Conservation (phyloP, 2,888 invertebrate genomes). For the Allolobophora icterica region DNA sequence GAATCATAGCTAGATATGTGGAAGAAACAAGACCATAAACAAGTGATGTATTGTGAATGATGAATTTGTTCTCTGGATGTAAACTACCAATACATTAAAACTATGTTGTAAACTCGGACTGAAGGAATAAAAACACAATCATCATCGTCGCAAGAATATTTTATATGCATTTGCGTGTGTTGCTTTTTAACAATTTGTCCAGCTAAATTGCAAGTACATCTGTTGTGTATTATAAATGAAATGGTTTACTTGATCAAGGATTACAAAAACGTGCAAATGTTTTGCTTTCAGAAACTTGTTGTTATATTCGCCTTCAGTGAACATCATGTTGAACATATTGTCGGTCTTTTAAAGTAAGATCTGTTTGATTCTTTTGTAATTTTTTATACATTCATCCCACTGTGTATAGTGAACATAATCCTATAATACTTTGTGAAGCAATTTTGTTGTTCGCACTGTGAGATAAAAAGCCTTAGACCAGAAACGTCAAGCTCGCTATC, state of each 20-base stretch:
- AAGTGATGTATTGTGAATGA: too few relatives aligned
- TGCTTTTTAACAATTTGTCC: neutral
- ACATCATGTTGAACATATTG: constrained; percentile 77
- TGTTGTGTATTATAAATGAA: neutral
- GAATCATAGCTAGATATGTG: too few relatives aligned
- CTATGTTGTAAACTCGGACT: neutral
- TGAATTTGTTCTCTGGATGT: neutral
- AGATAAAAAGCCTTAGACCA: too few relatives aligned
- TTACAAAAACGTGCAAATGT: neutral
- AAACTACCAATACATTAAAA: neutral
- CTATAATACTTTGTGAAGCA: too few relatives aligned
- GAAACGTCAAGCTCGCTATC: too few relatives aligned
- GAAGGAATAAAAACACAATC: neutral
- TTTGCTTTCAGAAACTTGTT: constrained; percentile 66
- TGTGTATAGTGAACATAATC: too few relatives aligned
- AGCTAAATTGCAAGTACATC: neutral
- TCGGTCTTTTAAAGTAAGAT: constrained; percentile 65
- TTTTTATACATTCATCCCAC: too few relatives aligned
- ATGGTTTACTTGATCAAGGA: neutral
- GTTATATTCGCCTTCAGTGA: constrained; percentile 73
- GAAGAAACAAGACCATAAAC: too few relatives aligned
- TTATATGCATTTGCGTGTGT: neutral
- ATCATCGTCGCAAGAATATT: too few relatives aligned
- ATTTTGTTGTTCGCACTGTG: too few relatives aligned
- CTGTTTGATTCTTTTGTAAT: constrained; percentile 45